Base-by-base conservation (phyloP, 53 echinoderm and acorn worm genomes). In the Holothuria leucospilota region DNA sequence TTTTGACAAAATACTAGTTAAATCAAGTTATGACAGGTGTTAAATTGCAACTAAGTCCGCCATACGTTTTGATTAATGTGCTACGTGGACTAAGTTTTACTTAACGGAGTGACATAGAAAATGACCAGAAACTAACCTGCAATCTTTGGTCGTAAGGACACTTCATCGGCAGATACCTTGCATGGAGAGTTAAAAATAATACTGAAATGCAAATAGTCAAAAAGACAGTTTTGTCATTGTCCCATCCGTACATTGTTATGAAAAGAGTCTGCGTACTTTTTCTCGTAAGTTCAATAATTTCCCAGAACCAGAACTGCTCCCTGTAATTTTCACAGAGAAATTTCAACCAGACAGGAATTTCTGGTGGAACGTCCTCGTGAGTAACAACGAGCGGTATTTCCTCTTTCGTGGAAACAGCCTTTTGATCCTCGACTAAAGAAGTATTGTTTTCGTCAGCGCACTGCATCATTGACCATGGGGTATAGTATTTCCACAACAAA, bases 401-500 rank as follows among this genome's bases (percentile, higher is more conserved):
- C 51, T 75, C 75, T 25, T 75, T 52, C 25, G 75, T 51, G 13
- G 13, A 2, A 20, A 21, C n/a, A 39, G 25, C 8, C 20, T 51
- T 52, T 52, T 42, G 39, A 15, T 68, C n/a, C 11, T 5, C 56
- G 3, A 18, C 18, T 56, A 7, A 11, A 2, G 56, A 4, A 18
- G 15, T 56, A 11, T 52, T 10, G 56, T 9, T 56, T 56, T 56
- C 18, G 56, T 56, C 15, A 56, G 1, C 56, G 56, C 18, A 1
- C 56, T 56, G 56, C 18, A 56, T 56, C 2, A 15, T 30, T 38
- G 75, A 75, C 75, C 75, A 75, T 25, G 15, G 75, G 1, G 75
- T 51, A n/a, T 18, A 52, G 52, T 75, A 27, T 75, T 75, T 75
- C 85, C 86, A 84, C 68, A 93, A 46, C 20, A 90, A 39, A 26